phyloP scores from a whole-genome alignment of 2,888 invertebrate species.

The Drosophila koepferae region DNA sequence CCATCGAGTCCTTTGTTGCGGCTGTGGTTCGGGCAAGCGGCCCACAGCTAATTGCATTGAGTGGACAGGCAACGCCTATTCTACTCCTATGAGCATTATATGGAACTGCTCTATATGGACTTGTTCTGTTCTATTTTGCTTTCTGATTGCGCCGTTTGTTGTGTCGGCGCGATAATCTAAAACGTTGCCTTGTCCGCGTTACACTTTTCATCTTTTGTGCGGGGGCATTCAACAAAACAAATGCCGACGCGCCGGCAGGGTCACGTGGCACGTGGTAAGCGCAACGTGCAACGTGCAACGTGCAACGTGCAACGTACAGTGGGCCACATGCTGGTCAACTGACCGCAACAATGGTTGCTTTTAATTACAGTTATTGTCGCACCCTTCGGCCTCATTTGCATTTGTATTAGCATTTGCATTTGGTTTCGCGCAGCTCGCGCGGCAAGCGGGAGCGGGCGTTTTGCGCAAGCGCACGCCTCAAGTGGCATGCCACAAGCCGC shows the following conservation, averaged over 20 bases:
- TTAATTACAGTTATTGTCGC: slow-evolving; percentile 79
- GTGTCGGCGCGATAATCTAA: slow-evolving; percentile 58
- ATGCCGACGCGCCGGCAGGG: slow-evolving; percentile 52
- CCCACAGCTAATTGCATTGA: slow-evolving; percentile 67
- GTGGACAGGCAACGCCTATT: slow-evolving; percentile 68
- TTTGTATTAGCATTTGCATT: slow-evolving; percentile 59
- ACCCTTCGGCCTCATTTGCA: slow-evolving; percentile 74
- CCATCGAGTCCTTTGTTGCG: not conserved
- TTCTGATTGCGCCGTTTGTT: slow-evolving; percentile 38
- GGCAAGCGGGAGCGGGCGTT: slow-evolving; percentile 36
- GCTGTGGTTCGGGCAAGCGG: slow-evolving; percentile 7
- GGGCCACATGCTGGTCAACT: slow-evolving; percentile 61
- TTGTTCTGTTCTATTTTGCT: not conserved
- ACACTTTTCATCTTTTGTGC: slow-evolving; percentile 50
- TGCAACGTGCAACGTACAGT: slow-evolving; percentile 46
- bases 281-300: slow-evolving; percentile 25
- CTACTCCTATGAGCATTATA: not conserved
- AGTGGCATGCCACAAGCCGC: slow-evolving; percentile 28
- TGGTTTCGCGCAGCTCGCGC: slow-evolving; percentile 1
- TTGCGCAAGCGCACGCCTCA: slow-evolving; percentile 28
- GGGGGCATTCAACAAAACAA: slow-evolving; percentile 66
- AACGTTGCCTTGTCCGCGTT: slow-evolving; percentile 59
- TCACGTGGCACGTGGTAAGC: slow-evolving; percentile 12
- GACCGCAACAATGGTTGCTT: slow-evolving; percentile 78
- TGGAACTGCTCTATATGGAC: slow-evolving; percentile 6